Percentiles rank a stretch among this genome's conserved stretches.
These are phyloP conservation scores for Drosophila kohkoa DNA, from an alignment of 1,140 invertebrate genomes.

Conservation along the genomic window DNA sequence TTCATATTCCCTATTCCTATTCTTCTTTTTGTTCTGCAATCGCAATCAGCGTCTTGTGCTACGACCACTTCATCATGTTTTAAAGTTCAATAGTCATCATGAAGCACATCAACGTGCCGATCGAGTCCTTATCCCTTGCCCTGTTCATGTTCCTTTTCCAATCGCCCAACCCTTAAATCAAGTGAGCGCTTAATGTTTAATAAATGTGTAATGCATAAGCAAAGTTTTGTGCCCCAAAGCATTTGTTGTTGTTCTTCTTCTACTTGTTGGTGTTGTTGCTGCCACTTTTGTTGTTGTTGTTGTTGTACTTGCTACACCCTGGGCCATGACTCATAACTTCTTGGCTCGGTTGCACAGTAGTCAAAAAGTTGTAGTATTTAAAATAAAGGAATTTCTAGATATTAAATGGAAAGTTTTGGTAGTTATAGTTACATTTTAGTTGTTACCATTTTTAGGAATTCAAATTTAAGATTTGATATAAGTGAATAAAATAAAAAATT, in stretches of 20 bases:
- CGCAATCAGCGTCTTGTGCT: constrained; percentile 58
- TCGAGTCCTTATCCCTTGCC: constrained; percentile 28
- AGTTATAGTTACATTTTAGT: too few species aligned
- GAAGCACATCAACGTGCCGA: constrained; percentile 78
- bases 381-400: too few species aligned
- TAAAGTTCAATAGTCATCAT: constrained; percentile 82
- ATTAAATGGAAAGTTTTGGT: too few species aligned
- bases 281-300: constrained; percentile 24
- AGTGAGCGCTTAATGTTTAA: constrained; percentile 74
- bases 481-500: too few species aligned
- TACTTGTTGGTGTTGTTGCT: constrained; percentile 38
- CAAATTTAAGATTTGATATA: too few species aligned
- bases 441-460: too few species aligned
- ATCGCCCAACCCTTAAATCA: constrained; percentile 66
- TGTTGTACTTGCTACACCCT: constrained; percentile 39
- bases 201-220: constrained; percentile 81
- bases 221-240: constrained; percentile 63
- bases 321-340: constrained; percentile 66
- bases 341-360: constrained; percentile 58
- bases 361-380: not conserved
- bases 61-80: constrained; percentile 74
- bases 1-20: constrained; percentile 1
- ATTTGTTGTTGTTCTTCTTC: constrained; percentile 36
- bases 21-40: constrained; percentile 17
- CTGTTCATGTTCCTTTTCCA: not conserved